Conservation (phyloP, 2,797 vertebrate genomes). For the Megaceryle alcyon region DNA sequence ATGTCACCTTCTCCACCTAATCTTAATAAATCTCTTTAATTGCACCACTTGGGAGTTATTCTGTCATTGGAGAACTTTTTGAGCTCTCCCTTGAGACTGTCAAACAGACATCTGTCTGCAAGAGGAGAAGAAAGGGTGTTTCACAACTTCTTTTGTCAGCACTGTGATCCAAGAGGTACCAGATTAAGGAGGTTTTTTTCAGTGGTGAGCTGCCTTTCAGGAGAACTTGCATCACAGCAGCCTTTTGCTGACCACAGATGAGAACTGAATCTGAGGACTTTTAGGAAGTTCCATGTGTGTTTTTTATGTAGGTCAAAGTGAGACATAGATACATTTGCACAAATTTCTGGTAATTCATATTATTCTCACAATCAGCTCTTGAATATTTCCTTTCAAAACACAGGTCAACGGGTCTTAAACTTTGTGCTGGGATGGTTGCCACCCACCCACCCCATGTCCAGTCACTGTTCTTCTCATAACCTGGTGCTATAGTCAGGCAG, state of each 20-base stretch:
- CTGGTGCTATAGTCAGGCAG: background rate
- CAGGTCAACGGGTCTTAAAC: background rate
- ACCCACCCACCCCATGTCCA: background rate
- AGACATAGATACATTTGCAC: background rate
- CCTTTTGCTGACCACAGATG: background rate
- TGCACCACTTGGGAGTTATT: background rate
- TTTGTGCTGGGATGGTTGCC: background rate
- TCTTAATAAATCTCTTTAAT: background rate
- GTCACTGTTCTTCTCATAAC: background rate
- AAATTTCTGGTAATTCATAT: background rate
- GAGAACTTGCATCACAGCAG: background rate
- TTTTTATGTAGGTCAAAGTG: background rate
- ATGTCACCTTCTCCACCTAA: background rate
- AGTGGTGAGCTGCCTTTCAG: background rate
- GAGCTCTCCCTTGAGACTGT: background rate
- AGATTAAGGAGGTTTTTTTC: background rate
- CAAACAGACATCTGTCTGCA: background rate
- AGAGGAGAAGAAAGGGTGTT: background rate
- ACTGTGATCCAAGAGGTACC: accelerated
- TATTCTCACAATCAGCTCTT: background rate
- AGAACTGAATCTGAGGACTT: background rate
- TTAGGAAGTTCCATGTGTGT: background rate
- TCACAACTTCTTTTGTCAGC: background rate
- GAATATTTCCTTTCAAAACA: background rate
- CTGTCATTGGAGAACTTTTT: background rate